phyloP scores from a whole-genome alignment of 2,888 invertebrate species.

The Stenodera caucasica region DNA sequence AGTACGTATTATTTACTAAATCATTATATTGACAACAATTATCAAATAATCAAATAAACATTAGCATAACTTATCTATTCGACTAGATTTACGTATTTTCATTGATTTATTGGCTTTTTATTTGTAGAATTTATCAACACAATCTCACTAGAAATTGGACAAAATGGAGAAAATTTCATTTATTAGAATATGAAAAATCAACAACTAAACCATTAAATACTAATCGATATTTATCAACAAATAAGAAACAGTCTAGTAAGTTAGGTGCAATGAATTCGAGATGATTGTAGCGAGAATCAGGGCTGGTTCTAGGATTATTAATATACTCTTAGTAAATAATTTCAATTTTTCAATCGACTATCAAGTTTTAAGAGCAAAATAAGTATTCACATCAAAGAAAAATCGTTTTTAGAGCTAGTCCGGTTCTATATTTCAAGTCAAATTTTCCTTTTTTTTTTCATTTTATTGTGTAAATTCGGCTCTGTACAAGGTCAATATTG shows the following conservation, averaged over 20 bases:
- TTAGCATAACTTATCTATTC: background rate
- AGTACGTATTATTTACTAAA: conserved; percentile 9
- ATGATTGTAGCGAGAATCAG: too few species aligned
- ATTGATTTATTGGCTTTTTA: conserved; percentile 2
- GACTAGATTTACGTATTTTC: background rate
- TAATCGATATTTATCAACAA: conserved; percentile 28
- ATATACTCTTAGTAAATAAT: too few species aligned
- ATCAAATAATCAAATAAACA: background rate
- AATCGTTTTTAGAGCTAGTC: too few species aligned
- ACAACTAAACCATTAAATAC: conserved; percentile 18
- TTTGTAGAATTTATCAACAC: conserved; percentile 10
- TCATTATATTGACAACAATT: background rate
- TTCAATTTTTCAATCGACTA: too few species aligned
- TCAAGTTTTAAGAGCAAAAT: too few species aligned
- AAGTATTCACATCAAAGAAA: too few species aligned
- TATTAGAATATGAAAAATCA: conserved; percentile 19
- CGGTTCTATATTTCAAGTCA: too few species aligned
- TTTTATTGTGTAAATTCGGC: too few species aligned
- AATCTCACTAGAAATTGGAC: conserved; percentile 12
- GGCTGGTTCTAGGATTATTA: background rate
- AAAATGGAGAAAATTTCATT: background rate
- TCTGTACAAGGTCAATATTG: background rate
- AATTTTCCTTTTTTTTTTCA: too few species aligned
- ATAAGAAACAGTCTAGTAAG: conserved; percentile 31
- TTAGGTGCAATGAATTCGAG: conserved; percentile 21